Percentiles rank a stretch among this genome's conserved stretches.
Conservation (phyloP, 2,113 vertebrate species). For the Prionailurus viverrinus region DNA sequence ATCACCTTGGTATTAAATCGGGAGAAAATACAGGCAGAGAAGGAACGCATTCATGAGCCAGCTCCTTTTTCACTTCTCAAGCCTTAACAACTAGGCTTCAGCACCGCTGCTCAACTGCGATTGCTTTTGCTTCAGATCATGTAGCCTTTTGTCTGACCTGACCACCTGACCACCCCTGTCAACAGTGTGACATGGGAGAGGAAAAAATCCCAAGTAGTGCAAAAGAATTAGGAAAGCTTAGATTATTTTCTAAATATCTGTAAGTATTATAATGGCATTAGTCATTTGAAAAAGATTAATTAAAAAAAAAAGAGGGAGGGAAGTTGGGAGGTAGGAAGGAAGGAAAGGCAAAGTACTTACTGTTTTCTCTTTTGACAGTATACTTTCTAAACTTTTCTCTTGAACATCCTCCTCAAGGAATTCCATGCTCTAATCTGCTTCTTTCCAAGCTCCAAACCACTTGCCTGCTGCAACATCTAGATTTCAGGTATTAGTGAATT, state of each 20-base stretch:
- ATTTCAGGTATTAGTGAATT: not conserved
- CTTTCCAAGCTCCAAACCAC: not conserved
- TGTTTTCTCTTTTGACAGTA: not conserved
- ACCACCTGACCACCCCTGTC: not conserved
- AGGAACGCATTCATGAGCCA: not conserved
- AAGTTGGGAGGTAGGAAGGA: accelerated
- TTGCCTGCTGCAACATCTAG: not conserved
- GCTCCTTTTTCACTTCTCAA: not conserved
- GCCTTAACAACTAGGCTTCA: not conserved
- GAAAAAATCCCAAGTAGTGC: not conserved
- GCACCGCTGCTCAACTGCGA: not conserved
- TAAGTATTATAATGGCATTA: not conserved
- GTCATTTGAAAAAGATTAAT: not conserved
- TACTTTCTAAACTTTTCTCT: not conserved
- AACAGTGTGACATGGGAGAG: not conserved
- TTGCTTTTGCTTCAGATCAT: not conserved
- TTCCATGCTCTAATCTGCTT: not conserved
- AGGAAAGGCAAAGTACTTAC: not conserved
- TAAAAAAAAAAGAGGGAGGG: not conserved
- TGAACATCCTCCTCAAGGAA: not conserved
- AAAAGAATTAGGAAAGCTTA: not conserved
- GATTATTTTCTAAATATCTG: not conserved
- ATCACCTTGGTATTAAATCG: not conserved
- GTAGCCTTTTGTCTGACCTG: not conserved
- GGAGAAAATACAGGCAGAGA: not conserved